Conservation (phyloP, 2,113 vertebrate species). For the Leiothrix lutea region DNA sequence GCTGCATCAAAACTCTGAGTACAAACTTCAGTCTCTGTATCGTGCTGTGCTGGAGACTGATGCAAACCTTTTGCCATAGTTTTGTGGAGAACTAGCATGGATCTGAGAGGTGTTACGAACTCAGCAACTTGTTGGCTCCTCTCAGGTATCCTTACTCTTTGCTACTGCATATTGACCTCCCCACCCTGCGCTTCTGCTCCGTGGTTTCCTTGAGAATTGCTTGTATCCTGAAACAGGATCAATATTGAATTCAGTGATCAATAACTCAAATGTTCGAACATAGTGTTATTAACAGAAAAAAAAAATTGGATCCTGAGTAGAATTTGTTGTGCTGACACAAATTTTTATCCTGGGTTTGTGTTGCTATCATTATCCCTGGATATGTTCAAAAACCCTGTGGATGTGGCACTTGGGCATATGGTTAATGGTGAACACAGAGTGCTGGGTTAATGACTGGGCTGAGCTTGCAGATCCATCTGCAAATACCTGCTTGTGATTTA, state of each 20-base stretch:
- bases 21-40: background rate
- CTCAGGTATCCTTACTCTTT: background rate
- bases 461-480: background rate
- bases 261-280: background rate
- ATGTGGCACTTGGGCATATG: background rate
- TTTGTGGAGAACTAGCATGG: background rate
- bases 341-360: background rate
- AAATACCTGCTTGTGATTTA: background rate
- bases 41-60: background rate
- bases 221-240: background rate
- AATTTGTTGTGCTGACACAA: background rate
- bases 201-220: background rate
- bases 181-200: background rate
- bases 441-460: background rate
- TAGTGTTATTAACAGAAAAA: background rate
- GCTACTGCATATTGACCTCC: background rate
- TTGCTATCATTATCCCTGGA: background rate
- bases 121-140: background rate
- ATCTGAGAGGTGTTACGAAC: background rate
- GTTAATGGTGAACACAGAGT: background rate
- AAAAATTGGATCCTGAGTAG: background rate
- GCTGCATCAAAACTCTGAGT: background rate
- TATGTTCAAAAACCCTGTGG: background rate
- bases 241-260: background rate
- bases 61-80: background rate